Evolutionary conservation across 2,113 vertebrate species (phyloP).

Genomic region (Antechinus flavipes): DNA sequence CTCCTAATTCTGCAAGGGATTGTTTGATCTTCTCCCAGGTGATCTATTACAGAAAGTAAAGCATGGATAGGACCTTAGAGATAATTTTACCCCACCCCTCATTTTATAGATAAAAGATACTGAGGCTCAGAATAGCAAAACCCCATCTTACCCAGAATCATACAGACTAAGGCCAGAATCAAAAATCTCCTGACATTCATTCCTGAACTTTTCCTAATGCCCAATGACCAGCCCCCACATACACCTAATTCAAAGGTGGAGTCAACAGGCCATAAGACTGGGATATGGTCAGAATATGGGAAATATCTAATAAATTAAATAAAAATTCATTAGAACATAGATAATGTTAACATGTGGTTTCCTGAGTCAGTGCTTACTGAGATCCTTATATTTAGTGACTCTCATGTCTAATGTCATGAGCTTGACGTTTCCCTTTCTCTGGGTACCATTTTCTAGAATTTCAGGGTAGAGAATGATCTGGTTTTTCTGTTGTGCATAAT

Average conservation of each 20-base stretch:
- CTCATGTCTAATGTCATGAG: neutral
- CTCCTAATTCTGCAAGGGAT: too few species aligned
- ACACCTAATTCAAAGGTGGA: neutral
- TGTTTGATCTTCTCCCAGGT: neutral
- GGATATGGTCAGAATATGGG: neutral
- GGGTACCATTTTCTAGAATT: neutral
- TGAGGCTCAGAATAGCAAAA: neutral
- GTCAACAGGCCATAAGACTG: neutral
- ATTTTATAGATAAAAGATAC: neutral
- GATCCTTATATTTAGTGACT: neutral
- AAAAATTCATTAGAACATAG: neutral
- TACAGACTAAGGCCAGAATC: neutral
- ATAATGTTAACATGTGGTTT: neutral
- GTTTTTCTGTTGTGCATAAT: neutral
- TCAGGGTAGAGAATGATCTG: neutral
- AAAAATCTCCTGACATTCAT: neutral
- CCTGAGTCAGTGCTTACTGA: neutral
- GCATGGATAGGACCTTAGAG: neutral
- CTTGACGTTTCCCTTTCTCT: neutral
- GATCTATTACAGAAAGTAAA: neutral
- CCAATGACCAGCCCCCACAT: neutral
- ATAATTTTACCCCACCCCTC: neutral
- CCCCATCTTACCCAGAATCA: neutral
- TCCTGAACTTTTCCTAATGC: neutral
- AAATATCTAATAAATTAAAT: neutral